Evolutionary conservation across 2,113 vertebrate genomes (phyloP).

Genomic region (Lethenteron reissneri): DNA sequence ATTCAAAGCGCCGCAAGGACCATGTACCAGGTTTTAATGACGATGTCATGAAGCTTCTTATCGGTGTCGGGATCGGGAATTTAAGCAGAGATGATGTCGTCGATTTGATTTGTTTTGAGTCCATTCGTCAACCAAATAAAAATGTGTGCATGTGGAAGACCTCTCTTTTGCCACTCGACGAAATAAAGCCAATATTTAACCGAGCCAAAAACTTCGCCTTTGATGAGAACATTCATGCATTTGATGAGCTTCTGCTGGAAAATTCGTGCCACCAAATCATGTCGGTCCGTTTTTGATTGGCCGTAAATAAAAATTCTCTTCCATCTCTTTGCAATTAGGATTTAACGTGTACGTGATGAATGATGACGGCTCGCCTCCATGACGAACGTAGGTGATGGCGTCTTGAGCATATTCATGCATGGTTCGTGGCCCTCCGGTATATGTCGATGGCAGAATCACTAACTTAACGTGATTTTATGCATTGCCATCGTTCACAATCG

Average conservation of each 20-base stretch:
- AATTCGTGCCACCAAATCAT: not conserved
- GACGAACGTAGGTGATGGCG: not conserved
- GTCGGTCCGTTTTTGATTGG: not conserved
- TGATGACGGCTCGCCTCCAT: not conserved
- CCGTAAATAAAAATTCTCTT: not conserved
- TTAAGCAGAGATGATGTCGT: not conserved
- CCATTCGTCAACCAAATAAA: not conserved
- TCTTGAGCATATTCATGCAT: not conserved
- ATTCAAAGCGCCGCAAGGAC: not conserved
- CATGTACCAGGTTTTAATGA: not conserved
- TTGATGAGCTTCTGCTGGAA: not conserved
- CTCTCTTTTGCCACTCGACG: not conserved
- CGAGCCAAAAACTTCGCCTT: not conserved
- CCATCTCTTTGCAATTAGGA: not conserved
- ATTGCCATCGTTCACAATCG: not conserved
- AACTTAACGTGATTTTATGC: not conserved
- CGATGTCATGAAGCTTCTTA: not conserved
- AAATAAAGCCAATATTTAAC: not conserved
- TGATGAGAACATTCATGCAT: not conserved
- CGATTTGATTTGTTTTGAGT: not conserved
- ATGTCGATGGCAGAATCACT: not conserved
- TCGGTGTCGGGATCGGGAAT: not conserved
- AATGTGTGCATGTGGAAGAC: slow-evolving; percentile 1
- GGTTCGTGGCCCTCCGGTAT: not conserved
- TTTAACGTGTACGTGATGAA: not conserved